Evolutionary conservation across 1,140 invertebrate genomes (phyloP).

Genomic region (Drosophila ohnishii): DNA sequence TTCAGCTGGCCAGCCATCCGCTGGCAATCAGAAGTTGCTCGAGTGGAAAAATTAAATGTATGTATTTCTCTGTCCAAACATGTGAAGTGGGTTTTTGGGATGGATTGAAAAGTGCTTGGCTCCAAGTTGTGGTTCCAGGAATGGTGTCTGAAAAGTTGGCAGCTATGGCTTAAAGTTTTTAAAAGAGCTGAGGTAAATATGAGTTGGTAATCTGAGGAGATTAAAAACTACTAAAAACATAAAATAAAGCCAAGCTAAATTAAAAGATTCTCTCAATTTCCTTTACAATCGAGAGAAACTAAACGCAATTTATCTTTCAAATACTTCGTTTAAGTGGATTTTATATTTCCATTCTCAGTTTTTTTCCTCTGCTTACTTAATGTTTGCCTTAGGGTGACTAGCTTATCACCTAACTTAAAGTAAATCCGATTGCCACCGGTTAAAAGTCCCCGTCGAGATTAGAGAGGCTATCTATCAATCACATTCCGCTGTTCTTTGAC

Average conservation of each 20-base stretch:
- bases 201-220: not conserved
- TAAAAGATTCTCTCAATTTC: too few species aligned
- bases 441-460: constrained; percentile 14
- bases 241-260: too few species aligned
- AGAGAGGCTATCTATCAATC: constrained; percentile 8
- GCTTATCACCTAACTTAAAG: constrained; percentile 31
- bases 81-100: constrained; percentile 12
- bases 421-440: constrained; percentile 13
- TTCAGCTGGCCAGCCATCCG: constrained; percentile 29
- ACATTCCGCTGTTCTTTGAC: not conserved
- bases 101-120: constrained; percentile 9
- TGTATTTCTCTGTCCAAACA: constrained; percentile 21
- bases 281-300: not conserved
- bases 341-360: not conserved
- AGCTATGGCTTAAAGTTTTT: not conserved
- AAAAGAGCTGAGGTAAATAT: not conserved
- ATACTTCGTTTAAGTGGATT: not conserved
- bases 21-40: constrained; percentile 48
- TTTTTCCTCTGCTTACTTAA: not conserved
- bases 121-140: constrained; percentile 7
- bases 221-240: not conserved
- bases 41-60: constrained; percentile 52
- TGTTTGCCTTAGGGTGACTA: not conserved
- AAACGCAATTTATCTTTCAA: not conserved
- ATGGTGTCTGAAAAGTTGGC: constrained; percentile 14